Conservation (phyloP, 2,888 invertebrate species). For the Eupelmus urozonus region DNA sequence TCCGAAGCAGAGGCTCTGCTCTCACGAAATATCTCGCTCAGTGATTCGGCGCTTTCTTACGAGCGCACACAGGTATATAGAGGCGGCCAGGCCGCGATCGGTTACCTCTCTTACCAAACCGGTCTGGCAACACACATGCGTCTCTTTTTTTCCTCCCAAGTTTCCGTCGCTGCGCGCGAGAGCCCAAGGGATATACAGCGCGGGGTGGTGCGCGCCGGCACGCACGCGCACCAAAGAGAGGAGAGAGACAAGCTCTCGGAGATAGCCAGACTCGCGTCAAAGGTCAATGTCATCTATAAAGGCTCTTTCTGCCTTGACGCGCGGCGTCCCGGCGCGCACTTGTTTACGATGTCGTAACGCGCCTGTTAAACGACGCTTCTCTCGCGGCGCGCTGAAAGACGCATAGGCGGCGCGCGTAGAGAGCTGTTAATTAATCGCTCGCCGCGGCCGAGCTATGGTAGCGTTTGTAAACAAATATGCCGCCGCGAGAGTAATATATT, state of each 20-base stretch:
- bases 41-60: conserved; percentile 37
- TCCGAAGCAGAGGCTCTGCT: neutral
- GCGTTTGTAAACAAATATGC: conserved; percentile 46
- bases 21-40: conserved; percentile 10
- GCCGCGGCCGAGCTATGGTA: conserved; percentile 21
- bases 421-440: conserved; percentile 32
- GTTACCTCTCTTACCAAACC: conserved; percentile 45
- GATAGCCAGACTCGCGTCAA: conserved; percentile 63
- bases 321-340: neutral
- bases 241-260: conserved; percentile 15
- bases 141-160: neutral
- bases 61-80: neutral
- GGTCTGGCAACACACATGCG: conserved; percentile 43
- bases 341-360: neutral
- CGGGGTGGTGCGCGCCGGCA: neutral
- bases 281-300: conserved; percentile 65
- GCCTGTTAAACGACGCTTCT: neutral
- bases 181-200: conserved; percentile 6
- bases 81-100: conserved; percentile 20
- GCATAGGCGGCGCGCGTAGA: neutral
- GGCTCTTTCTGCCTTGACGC: neutral
- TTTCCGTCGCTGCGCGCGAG: neutral
- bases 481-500: conserved; percentile 9
- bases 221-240: neutral
- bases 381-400: neutral